A percentile compares a stretch with the other conserved stretches of the same genome.
These are phyloP conservation scores for Gnathonemus longibarbis DNA, from an alignment of 2,113 vertebrate species.

Conservation along the genomic window DNA sequence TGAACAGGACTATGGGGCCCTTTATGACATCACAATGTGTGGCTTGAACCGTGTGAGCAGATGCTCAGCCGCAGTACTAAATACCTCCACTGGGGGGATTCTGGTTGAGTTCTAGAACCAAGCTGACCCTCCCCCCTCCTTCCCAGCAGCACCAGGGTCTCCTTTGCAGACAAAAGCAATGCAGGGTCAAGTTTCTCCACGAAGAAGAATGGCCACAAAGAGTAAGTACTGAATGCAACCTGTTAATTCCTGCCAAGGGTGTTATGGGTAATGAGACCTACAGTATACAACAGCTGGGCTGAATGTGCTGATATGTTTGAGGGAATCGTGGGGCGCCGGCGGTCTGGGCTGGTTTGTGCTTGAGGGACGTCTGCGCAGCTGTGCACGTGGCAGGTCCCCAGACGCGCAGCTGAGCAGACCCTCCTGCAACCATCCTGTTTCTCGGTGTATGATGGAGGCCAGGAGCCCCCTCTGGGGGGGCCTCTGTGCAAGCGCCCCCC, in stretches of 20 bases:
- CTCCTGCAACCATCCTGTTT: background rate
- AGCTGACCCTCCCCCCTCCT: slow-evolving; percentile 12
- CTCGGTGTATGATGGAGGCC: background rate
- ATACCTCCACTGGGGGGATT: background rate
- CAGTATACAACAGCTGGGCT: background rate
- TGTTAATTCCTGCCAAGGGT: background rate
- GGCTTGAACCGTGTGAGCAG: background rate
- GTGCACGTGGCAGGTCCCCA: background rate
- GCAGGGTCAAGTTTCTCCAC: slow-evolving; percentile 37
- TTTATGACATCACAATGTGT: background rate
- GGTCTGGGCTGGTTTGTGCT: background rate
- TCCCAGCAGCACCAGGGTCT: slow-evolving; percentile 27
- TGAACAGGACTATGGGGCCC: background rate
- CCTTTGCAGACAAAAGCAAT: slow-evolving; percentile 34
- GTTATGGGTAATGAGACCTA: background rate
- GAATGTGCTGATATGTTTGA: background rate
- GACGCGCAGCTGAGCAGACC: background rate
- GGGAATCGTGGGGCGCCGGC: background rate
- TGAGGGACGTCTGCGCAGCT: background rate
- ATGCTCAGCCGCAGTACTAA: background rate
- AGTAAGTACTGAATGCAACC: slow-evolving; percentile 39
- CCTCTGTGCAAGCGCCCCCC: background rate
- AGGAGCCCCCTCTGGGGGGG: background rate
- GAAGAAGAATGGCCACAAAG: slow-evolving; percentile 39
- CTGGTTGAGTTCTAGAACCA: background rate